These are phyloP conservation scores for Asarcornis scutulata DNA, from an alignment of 2,113 vertebrate genomes.

Conservation along the genomic window DNA sequence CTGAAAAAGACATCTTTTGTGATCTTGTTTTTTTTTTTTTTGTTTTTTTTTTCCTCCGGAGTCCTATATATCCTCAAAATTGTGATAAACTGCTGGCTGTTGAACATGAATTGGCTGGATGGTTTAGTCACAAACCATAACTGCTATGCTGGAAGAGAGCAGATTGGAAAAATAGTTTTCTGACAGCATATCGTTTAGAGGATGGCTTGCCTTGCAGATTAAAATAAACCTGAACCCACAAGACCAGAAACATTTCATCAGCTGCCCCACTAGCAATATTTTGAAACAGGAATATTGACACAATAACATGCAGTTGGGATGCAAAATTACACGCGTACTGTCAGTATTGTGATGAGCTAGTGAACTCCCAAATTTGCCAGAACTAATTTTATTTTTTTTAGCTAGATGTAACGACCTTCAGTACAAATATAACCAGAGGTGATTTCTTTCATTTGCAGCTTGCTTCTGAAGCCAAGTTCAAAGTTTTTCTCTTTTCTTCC, in stretches of 20 bases:
- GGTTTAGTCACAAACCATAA: constrained; percentile 22
- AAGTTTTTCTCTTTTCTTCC: neutral
- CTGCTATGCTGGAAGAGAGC: constrained; percentile 10
- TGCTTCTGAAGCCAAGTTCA: neutral
- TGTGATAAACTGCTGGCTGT: constrained; percentile 5
- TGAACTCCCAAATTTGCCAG: neutral
- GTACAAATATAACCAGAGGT: neutral
- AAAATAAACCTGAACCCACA: constrained; percentile 17
- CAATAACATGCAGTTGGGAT: neutral
- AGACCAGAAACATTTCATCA: neutral
- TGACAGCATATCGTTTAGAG: neutral
- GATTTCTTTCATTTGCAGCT: neutral
- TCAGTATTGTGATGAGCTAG: neutral
- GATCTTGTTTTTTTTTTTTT: neutral
- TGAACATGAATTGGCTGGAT: neutral
- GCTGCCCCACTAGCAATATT: neutral
- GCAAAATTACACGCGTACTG: neutral
- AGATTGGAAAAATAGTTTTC: constrained; percentile 40
- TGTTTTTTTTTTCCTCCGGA: constrained; percentile 1
- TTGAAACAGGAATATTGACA: neutral
- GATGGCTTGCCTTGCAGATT: neutral
- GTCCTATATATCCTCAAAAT: neutral
- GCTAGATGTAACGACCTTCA: neutral
- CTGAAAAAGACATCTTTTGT: neutral
- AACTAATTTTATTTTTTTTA: neutral